Evolutionary conservation across 2,113 vertebrate genomes (phyloP), one percentile per base, ranked within the genome.

Genomic region (Hirundichthys speculiger): DNA sequence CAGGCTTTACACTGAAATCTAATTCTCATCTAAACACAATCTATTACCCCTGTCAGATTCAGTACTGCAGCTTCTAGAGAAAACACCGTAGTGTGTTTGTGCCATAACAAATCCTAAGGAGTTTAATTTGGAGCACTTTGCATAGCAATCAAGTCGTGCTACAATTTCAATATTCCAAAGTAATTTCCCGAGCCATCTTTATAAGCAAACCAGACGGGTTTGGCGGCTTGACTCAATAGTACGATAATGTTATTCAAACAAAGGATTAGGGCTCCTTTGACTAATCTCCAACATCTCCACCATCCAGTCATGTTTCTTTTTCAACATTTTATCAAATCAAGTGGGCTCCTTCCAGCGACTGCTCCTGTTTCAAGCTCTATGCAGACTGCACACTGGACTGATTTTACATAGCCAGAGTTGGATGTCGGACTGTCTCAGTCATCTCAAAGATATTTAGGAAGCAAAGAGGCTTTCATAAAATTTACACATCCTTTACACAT

Each of bases 1-100:
- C 40, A 19, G 84, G 57, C 77, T 83, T 62, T 83, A 82, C 46
- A 38, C 76, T 76, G 75, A 77, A 84, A 89, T 88, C 72, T 68
- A 86, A 86, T 86, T 88, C 73, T 78, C 81, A 66, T 72, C 77
- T 62, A 85, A 87, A 87, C 82, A 85, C 83, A 82, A 84, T 88
- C 81, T 84, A 89, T 90, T 90, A 88, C 76, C 53, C 39, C 77
- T 80, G 80, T 86, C 88, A 88, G 69, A 88, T 67, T 69, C 49
- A 58, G 48, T 73, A 64, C 60, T 69, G 77, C 22, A 55, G 64
- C 75, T 75, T 85, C 59, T 48, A 41, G 55, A 62, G 59, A 50
- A 80, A 57, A 63, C 62, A 49, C 55, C 69, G 41, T 11, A 22
- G 62, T 61, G 3, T 34, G 49, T 77, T 63, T 63, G 62, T 72